phyloP scores from a whole-genome alignment of 2,797 vertebrate genomes.

The Liasis olivaceus region DNA sequence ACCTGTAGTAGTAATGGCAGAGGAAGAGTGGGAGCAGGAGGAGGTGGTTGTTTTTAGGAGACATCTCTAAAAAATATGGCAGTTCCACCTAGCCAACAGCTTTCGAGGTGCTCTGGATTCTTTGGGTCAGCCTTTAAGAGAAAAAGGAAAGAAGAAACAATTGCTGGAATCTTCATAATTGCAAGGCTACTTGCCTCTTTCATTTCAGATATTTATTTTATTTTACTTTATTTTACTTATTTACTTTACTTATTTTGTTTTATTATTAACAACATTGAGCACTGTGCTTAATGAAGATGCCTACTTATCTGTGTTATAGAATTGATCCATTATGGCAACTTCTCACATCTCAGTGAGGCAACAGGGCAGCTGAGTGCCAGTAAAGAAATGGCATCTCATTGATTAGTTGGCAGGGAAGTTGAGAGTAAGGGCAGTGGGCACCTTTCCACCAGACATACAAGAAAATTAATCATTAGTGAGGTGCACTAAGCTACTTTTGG shows the following conservation, averaged over 20 bases:
- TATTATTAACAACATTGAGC: not conserved
- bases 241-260: not conserved
- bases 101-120: not conserved
- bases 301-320: not conserved
- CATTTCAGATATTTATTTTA: not conserved
- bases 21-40: not conserved
- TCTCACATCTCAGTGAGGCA: conserved; percentile 3
- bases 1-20: not conserved
- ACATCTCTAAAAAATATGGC: not conserved
- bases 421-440: not conserved
- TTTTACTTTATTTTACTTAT: not conserved
- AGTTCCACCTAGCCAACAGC: not conserved
- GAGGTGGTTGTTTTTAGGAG: not conserved
- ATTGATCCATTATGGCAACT: conserved; percentile 4
- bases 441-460: conserved; percentile 24
- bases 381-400: not conserved
- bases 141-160: not conserved
- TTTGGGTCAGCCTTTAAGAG: not conserved
- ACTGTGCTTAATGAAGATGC: not conserved
- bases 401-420: not conserved
- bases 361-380: not conserved
- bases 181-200: not conserved
- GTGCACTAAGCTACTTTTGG: conserved; percentile 12
- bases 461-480: conserved; percentile 28
- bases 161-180: accelerated